Base-by-base conservation (phyloP, 2,113 vertebrate genomes). In the Megaceryle torquata region DNA sequence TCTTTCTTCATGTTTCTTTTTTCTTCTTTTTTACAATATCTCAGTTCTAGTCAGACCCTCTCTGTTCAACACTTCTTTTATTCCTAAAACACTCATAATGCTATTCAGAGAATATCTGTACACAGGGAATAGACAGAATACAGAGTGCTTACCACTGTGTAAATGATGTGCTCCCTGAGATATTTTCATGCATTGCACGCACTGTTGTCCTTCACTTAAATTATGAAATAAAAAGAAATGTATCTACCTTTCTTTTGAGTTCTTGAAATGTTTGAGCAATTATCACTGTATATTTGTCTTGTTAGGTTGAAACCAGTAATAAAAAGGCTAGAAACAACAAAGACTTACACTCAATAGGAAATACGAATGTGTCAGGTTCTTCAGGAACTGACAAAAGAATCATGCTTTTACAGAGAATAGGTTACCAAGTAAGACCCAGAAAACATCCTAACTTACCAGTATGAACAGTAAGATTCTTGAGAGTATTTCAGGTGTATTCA, bases 1-100 rank as follows among this genome's bases (percentile, higher is more conserved):
- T 88, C 91, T 94, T 96, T 83, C 95, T 97, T 95, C 95, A 88
- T 96, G 87, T 71, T 96, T 97, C 94, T 95, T 97, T 96, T 95
- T 91, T 96, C 88, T 96, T 95, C 96, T 89, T 94, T 97, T 97
- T 96, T 96, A 97, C 96, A 97, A 93, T 94, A 94, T 97, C 97
- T 97, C 95, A 94, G 97, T 93, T 97, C 97, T 97, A 98, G 97
- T 95, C 97, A 97, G 96, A 97, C 82, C 93, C 91, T 94, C 96
- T 98, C 97, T 98, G 96, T 96, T 96, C 96, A 97, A 95, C 87
- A 97, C 86, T 97, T 97, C 97, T 97, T 98, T 97, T 96, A 97
- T 97, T 96, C 94, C 97, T 94, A 96, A 97, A 97, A 97, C 96
- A 97, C 96, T 97, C 94, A 67, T 96, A 97, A 97, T 96, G 97